Base-by-base conservation (phyloP, 2,797 vertebrate species). In the Chiroxiphia lanceolata region DNA sequence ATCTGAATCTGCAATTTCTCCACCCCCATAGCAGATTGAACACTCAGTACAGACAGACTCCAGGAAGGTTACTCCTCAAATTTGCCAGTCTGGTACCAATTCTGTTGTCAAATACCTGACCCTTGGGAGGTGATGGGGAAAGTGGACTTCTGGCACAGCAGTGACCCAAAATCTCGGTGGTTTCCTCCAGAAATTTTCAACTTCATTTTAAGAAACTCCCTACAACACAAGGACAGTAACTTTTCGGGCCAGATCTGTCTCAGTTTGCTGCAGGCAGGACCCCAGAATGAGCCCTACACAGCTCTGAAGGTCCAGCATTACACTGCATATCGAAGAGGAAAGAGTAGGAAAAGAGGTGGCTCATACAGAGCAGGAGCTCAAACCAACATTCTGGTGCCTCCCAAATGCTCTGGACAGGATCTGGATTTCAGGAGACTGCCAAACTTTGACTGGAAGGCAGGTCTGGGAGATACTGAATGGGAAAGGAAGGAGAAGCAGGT, bases 251-350 rank as follows among this genome's bases (percentile, higher is more conserved):
- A 4, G 42, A 56, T 17, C 17, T 69, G 10, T 31, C 54, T 9
- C 23, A 20, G 42, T 19, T 16, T 25, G 47, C 38, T 47, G 45
- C 42, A 60, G 45, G 29, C 27, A 60, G 60, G 40, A 48, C 36
- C 70, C 57, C 67, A 20, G 40, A 67, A 27, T 17, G 23, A 65
- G 47, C 36, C 47, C 36, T 36, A 69, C 53, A 22, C 5, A 42
- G 44, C 34, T 42, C 61, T 8, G 29, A 82, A 79, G 15, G 48
- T 29, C 33, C 53, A 76, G 12, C 20, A 59, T 33, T 67, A 42
- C 17, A 38, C 0, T 25, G 10, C 3, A 0, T 23, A 26, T 21
- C 36, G 29, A 42, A 42, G 59, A 83, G 54, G 2, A 40, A 5
- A 20, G 12, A 50, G 33, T 3, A 23, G 36, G 36, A 67, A 68